Percentiles rank a stretch among this genome's conserved stretches.
phyloP scores from a whole-genome alignment of 2,797 vertebrate species.

The Linurgus olivaceus region DNA sequence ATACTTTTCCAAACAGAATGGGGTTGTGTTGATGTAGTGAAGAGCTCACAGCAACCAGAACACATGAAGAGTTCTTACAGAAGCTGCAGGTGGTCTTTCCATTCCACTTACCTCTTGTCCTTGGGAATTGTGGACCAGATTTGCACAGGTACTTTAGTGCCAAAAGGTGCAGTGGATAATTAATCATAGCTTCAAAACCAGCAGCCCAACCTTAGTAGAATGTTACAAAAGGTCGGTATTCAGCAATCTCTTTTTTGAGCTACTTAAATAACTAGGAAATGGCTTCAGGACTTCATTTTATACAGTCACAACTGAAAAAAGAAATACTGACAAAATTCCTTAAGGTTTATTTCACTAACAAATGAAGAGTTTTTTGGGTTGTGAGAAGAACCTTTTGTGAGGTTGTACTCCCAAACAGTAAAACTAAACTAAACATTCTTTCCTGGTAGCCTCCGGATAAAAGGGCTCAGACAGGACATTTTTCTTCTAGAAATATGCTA shows the following conservation, averaged over 20 bases:
- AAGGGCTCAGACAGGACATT: background rate
- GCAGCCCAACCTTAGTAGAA: background rate
- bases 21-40: background rate
- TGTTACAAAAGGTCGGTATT: background rate
- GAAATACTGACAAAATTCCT: background rate
- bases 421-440: background rate
- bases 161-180: background rate
- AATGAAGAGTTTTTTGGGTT: background rate
- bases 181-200: background rate
- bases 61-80: background rate
- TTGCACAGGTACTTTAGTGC: background rate
- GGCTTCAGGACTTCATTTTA: background rate
- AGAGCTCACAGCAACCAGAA: background rate
- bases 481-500: background rate
- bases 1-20: background rate
- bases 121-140: background rate
- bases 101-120: background rate
- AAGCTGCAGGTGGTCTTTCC: background rate
- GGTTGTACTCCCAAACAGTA: background rate
- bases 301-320: background rate
- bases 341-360: background rate
- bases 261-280: background rate
- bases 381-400: background rate
- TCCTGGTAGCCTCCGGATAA: background rate
- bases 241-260: background rate